Evolutionary conservation across 2,797 vertebrate species (phyloP).

Genomic region (Nyctibius grandis): DNA sequence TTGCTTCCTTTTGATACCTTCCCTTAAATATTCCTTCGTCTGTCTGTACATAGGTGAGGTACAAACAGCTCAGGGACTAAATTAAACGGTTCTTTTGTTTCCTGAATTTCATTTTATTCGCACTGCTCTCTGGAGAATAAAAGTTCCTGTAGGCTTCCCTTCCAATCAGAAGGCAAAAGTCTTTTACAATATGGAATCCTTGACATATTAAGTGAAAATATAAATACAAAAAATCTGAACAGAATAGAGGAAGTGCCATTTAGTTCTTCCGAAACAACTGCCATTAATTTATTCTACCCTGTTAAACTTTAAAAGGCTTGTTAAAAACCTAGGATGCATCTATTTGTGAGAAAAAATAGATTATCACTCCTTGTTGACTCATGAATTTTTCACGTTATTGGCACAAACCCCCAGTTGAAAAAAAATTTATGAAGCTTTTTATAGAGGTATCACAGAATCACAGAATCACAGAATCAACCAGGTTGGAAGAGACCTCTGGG

Average conservation of each 20-base stretch:
- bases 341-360: background rate
- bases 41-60: background rate
- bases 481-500: too few relatives aligned
- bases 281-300: background rate
- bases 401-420: background rate
- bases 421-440: background rate
- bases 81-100: background rate
- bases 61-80: background rate
- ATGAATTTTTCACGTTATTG: background rate
- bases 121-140: background rate
- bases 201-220: background rate
- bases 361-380: background rate
- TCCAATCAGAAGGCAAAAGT: background rate
- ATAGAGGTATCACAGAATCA: too few relatives aligned
- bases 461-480: too few relatives aligned
- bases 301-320: background rate
- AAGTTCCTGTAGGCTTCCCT: background rate
- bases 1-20: background rate
- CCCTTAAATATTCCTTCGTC: background rate
- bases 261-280: background rate
- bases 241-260: background rate
- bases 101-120: background rate
- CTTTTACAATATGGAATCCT: background rate
- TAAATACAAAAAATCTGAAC: background rate
- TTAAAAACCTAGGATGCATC: background rate